Conservation (phyloP, 2,888 invertebrate species). For the Stegophylla sp. region DNA sequence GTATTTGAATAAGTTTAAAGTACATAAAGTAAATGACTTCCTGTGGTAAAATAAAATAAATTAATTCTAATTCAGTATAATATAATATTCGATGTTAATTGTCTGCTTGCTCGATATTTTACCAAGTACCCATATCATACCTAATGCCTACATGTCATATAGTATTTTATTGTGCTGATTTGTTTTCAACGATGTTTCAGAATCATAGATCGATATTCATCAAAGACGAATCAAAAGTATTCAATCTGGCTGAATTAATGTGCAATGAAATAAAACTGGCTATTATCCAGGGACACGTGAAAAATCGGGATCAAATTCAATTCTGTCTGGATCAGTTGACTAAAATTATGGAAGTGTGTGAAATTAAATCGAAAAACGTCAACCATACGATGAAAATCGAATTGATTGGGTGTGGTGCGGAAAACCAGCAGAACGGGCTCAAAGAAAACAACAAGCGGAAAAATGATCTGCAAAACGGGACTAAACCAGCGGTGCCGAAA, state of each 20-base stretch:
- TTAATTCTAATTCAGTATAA: too few species aligned
- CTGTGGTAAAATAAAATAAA: too few species aligned
- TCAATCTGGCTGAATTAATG: slow-evolving; percentile 47
- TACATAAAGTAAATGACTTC: too few species aligned
- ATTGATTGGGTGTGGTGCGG: not conserved
- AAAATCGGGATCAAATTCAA: slow-evolving; percentile 1
- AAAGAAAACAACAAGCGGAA: not conserved
- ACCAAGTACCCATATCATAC: too few species aligned
- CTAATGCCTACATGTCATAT: too few species aligned
- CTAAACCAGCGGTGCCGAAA: not conserved
- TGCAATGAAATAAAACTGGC: slow-evolving; percentile 47
- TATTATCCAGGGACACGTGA: not conserved
- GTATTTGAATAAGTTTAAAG: too few species aligned
- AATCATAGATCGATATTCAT: slow-evolving; percentile 38
- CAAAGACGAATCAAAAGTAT: not conserved
- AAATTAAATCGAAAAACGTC: slow-evolving; percentile 29
- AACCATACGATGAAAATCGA: not conserved
- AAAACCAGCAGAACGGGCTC: not conserved
- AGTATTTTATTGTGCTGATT: too few species aligned
- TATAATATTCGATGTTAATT: too few species aligned
- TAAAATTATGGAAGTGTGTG: slow-evolving; percentile 40
- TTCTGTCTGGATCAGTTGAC: slow-evolving; percentile 43
- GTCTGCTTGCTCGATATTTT: too few species aligned
- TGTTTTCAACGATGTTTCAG: slow-evolving; percentile 16
- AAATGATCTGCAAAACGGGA: not conserved